A percentile compares a stretch with the other conserved stretches of the same genome.
phyloP scores from a whole-genome alignment of 2,797 vertebrate species.

The Rhinatrema bivittatum region DNA sequence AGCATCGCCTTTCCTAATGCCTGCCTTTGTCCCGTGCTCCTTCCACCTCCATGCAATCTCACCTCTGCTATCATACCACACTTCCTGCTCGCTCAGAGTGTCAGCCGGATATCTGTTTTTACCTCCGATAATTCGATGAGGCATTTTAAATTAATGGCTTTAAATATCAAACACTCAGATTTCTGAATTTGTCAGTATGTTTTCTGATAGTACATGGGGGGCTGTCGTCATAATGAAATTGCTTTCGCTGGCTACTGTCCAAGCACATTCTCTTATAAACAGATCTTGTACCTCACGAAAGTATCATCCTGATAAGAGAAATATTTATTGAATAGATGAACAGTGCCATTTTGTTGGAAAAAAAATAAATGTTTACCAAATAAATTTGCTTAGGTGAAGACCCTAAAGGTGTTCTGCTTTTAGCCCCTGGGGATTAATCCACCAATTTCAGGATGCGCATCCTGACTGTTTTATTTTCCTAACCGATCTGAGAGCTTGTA shows the following conservation, averaged over 20 bases:
- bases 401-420: fast-evolving
- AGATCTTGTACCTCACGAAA: slow-evolving; percentile 33
- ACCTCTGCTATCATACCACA: too few species aligned
- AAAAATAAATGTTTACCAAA: not conserved
- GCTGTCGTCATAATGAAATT: slow-evolving; percentile 18
- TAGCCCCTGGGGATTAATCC: not conserved
- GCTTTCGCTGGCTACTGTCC: slow-evolving; percentile 32
- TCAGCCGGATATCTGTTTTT: too few species aligned
- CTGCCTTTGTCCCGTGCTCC: too few species aligned
- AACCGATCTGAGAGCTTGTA: too few species aligned
- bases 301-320: slow-evolving; percentile 8
- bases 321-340: slow-evolving; percentile 27
- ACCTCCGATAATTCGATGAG: too few species aligned
- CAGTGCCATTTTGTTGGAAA: not conserved
- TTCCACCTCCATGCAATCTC: too few species aligned
- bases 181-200: slow-evolving; percentile 30
- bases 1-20: too few species aligned
- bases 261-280: slow-evolving; percentile 32
- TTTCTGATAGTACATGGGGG: slow-evolving; percentile 11
- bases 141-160: slow-evolving; percentile 39
- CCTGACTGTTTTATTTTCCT: too few species aligned
- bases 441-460: not conserved
- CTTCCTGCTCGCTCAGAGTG: too few species aligned
- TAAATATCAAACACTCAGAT: too few species aligned
- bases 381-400: not conserved